These are phyloP conservation scores for Manis javanica DNA, from an alignment of 2,797 vertebrate species.

Conservation along the genomic window DNA sequence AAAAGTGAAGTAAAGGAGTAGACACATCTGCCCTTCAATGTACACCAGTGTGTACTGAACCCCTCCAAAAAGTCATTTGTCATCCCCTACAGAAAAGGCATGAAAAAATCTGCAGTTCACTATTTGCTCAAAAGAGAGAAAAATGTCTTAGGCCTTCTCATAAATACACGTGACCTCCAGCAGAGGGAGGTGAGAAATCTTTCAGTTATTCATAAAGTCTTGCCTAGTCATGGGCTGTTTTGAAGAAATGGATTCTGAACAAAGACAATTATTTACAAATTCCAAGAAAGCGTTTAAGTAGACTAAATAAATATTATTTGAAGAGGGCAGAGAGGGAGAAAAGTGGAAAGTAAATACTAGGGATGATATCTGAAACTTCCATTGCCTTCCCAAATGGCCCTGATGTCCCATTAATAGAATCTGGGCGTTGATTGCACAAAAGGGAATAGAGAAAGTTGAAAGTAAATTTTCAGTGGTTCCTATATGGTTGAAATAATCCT, in stretches of 20 bases:
- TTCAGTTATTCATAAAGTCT: background rate
- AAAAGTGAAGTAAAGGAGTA: background rate
- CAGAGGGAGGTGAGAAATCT: background rate
- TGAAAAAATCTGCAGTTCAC: background rate
- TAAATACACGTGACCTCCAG: background rate
- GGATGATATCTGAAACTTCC: background rate
- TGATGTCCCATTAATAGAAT: background rate
- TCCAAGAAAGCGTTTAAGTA: background rate
- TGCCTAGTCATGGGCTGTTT: background rate
- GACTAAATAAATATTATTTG: background rate
- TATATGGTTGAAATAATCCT: background rate
- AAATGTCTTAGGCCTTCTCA: background rate
- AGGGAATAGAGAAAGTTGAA: background rate
- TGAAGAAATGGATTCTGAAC: slow-evolving; percentile 25
- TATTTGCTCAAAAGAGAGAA: background rate
- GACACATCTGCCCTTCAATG: background rate
- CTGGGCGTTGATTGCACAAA: background rate
- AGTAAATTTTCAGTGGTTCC: background rate
- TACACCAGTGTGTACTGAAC: background rate
- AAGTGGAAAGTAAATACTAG: background rate
- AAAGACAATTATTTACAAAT: background rate
- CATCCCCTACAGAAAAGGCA: background rate
- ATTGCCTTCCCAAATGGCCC: background rate
- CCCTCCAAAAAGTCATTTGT: background rate
- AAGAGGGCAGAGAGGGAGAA: background rate